Evolutionary conservation across 1,140 invertebrate genomes (phyloP).

Genomic region (Caenorhabditis tropicalis): DNA sequence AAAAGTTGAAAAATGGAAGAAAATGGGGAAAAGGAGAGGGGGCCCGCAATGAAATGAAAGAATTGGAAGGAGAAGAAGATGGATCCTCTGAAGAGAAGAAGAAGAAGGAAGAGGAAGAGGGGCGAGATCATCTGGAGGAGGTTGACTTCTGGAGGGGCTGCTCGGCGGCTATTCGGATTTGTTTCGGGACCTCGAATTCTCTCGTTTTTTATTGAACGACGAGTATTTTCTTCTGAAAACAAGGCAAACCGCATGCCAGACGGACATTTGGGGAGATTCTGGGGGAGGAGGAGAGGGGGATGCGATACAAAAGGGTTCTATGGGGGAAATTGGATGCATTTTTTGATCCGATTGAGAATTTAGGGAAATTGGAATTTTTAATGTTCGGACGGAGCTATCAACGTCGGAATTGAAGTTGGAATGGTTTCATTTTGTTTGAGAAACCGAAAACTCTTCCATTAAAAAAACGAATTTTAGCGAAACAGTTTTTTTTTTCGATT

Average conservation of each 20-base stretch:
- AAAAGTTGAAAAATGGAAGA: background rate
- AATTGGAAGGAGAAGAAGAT: background rate
- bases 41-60: constrained; percentile 5
- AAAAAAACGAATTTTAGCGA: too few species aligned
- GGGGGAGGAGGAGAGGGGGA: background rate
- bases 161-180: background rate
- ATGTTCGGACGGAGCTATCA: too few species aligned
- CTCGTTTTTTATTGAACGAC: constrained; percentile 45
- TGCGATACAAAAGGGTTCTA: constrained; percentile 5
- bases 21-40: background rate
- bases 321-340: background rate
- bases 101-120: background rate
- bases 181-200: constrained; percentile 42
- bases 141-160: background rate
- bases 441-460: too few species aligned
- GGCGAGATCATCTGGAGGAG: background rate
- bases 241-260: background rate
- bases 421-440: too few species aligned
- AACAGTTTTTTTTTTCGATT: too few species aligned
- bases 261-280: background rate
- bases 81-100: background rate
- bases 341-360: background rate
- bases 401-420: too few species aligned
- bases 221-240: constrained; percentile 21
- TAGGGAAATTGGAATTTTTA: background rate